These are phyloP conservation scores for Troides oblongomaculatus DNA, from an alignment of 2,888 invertebrate genomes.

Conservation along the genomic window DNA sequence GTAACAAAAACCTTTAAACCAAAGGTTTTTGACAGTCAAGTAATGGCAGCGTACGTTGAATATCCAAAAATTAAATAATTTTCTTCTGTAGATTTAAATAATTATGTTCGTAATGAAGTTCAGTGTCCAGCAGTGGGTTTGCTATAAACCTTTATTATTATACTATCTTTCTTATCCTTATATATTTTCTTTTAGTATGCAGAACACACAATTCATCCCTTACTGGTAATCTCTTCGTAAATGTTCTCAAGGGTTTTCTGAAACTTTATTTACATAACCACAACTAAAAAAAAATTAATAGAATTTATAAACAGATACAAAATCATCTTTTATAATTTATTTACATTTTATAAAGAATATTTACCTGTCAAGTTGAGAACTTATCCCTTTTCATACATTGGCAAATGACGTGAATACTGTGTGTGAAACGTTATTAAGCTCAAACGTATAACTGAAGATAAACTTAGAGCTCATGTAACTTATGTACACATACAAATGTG, in stretches of 20 bases:
- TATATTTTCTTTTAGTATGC: too few relatives aligned
- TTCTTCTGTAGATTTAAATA: background rate
- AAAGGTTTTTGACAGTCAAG: slow-evolving; percentile 6
- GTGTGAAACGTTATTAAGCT: slow-evolving; percentile 6
- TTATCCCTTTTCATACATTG: background rate
- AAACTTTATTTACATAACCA: too few relatives aligned
- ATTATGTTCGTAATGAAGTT: background rate
- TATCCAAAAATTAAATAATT: background rate
- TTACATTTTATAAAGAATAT: too few relatives aligned
- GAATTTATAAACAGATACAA: too few relatives aligned
- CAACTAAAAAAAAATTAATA: too few relatives aligned
- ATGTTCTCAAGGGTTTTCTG: too few relatives aligned
- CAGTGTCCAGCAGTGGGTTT: background rate
- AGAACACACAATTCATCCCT: too few relatives aligned
- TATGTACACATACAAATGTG: slow-evolving; percentile 23
- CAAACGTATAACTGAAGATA: slow-evolving; percentile 17
- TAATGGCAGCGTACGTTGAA: background rate
- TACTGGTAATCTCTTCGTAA: too few relatives aligned
- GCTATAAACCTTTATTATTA: too few relatives aligned
- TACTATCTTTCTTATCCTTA: too few relatives aligned
- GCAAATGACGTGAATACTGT: slow-evolving; percentile 21
- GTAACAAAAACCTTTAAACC: slow-evolving; percentile 8
- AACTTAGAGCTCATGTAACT: slow-evolving; percentile 12
- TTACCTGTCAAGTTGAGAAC: too few relatives aligned
- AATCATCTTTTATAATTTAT: too few relatives aligned